Evolutionary conservation across 2,888 invertebrate species (phyloP), one percentile per base, ranked within the genome.

Genomic region (Drosophila cognata): DNA sequence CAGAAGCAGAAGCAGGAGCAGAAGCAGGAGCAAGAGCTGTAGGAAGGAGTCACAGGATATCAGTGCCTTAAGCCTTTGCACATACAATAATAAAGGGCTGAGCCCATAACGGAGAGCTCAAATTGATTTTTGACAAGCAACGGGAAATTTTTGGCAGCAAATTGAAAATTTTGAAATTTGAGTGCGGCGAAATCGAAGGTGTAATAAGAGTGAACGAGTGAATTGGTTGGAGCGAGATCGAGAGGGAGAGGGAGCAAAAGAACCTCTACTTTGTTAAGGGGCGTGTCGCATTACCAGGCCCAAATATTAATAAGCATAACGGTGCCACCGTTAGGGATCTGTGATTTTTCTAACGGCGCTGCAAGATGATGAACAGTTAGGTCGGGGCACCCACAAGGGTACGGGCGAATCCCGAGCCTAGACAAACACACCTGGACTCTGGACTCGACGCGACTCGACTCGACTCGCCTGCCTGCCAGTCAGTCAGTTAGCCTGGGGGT

Each of bases 291-390:
- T 89, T 86, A 89, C 82, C 72, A 72, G 70, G 70, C n/a, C 59
- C 53, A 55, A 18, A 56, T 76, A 82, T 82, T 88, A 88, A 86
- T 86, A 89, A 86, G 79, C 81, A 89, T 86, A 86, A 86, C 86
- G 85, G 85, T 73, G 82, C 63, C n/a, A 46, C 25, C 16, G 36
- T 46, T 29, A 29, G 33, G 58, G 57, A 74, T 75, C 33, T 33
- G 51, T 35, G 48, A 64, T 74, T 83, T 64, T 88, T 79, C 83
- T 83, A 88, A 86, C 84, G 83, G 88, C 66, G 52, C 57, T 46
- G 69, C 66, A n/a, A 25, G 5, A 38, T 29, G 16, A 60, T 71
- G 67, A 67, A 84, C 76, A 76, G 82, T 77, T 84, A 82, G 57
- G 61, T 56, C 52, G 56, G n/a, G 71, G 80, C 80, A 71, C 80